Evolutionary conservation across 2,888 invertebrate genomes (phyloP), one percentile per base, ranked within the genome.

Genomic region (Drosophila multiciliata): DNA sequence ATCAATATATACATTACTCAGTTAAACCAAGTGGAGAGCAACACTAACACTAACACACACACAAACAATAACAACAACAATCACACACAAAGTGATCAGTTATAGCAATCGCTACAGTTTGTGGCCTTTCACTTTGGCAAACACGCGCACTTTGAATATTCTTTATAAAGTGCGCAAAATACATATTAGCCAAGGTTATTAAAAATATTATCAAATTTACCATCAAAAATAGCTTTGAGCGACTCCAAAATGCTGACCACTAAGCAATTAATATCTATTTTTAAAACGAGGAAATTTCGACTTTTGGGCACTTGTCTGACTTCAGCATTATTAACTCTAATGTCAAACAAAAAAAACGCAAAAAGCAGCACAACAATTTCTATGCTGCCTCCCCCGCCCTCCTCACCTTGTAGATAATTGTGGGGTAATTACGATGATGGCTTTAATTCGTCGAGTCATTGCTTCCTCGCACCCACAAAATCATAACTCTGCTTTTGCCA

Each of bases 131-230:
- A 89, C 89, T 89, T 89, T 70, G 75, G 55, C 71, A 72, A 78
- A 77, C 86, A 86, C 73, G 86, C 82, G 83, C 82, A 86, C 78
- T 78, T 71, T 82, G 53, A 80, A 79, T 85, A 83, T 87, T 84
- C 83, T 83, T 80, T 87, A 81, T 74, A 83, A 87, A 78, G 57
- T 84, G 87, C 82, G 82, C 87, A 84, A 75, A 80, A 78, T 75
- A 75, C 61, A 72, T 66, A 67, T 87, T 88, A 82, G 76, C 84
- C 89, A 87, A 87, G 89, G 86, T 87, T 87, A 82, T 88, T 82
- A 75, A 77, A 76, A 38, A 23, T 23, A 45, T 80, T 73, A 71
- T 78, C 29, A 85, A 86, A 80, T 72, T 70, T 71, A 73, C 57
- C 79, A 78, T 74, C 68, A 81, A 74, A 81, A 85, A 87, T 85